phyloP scores from a whole-genome alignment of 2,888 invertebrate genomes.

The Zhuqinia jingwanae region DNA sequence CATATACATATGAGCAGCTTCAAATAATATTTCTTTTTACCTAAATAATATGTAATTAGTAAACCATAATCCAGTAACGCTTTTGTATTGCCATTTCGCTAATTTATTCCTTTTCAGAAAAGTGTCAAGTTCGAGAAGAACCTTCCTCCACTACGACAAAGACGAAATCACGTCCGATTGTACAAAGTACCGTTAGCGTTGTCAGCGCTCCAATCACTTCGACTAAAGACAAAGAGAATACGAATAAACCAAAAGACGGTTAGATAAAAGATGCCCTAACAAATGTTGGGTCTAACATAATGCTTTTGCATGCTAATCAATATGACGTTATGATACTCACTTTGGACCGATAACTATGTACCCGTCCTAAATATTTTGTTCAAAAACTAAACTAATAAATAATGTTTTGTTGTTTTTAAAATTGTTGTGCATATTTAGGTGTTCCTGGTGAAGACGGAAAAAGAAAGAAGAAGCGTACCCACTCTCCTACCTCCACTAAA shows the following conservation, averaged over 20 bases:
- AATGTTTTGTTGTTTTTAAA: not conserved
- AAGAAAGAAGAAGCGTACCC: slow-evolving; percentile 72
- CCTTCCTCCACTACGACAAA: slow-evolving; percentile 36
- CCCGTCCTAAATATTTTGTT: no score
- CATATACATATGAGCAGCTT: no score
- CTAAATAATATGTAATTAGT: no score
- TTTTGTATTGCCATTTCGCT: not conserved
- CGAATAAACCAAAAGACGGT: slow-evolving; percentile 32
- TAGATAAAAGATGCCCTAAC: not conserved
- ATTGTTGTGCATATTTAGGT: not conserved
- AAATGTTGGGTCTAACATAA: not conserved
- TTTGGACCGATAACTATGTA: not conserved
- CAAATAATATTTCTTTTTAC: no score
- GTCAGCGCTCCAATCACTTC: slow-evolving; percentile 37
- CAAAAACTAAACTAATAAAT: not conserved
- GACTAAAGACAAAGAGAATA: slow-evolving; percentile 50
- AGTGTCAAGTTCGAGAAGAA: slow-evolving; percentile 25
- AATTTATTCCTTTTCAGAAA: slow-evolving; percentile 23
- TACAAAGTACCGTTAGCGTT: slow-evolving; percentile 47
- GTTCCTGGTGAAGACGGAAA: slow-evolving; percentile 61
- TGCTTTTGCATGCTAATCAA: not conserved
- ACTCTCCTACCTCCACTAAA: slow-evolving; percentile 79
- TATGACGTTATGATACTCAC: not conserved
- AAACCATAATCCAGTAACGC: no score
- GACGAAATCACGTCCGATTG: slow-evolving; percentile 6